These are phyloP conservation scores for Dichetophora obliterata DNA, from an alignment of 2,888 invertebrate genomes.

Conservation along the genomic window DNA sequence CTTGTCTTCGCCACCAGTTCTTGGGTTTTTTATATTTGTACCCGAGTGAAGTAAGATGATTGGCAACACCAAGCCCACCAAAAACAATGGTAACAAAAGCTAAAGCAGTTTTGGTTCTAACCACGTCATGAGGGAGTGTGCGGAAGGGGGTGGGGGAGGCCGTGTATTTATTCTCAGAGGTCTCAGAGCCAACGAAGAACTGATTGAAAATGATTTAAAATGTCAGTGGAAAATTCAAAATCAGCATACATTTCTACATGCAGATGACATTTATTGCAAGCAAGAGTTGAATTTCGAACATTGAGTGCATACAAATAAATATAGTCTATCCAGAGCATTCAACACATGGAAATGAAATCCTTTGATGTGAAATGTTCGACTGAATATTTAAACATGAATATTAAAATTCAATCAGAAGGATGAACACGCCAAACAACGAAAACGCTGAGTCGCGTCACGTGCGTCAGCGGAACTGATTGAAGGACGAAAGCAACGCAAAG, in stretches of 20 bases:
- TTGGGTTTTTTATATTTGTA: background rate
- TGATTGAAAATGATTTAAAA: background rate
- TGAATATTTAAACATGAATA: no score
- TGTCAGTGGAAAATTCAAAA: background rate
- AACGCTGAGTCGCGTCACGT: no score
- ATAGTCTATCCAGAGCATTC: background rate
- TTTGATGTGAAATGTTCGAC: no score
- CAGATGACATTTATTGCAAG: conserved; percentile 3
- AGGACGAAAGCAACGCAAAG: no score
- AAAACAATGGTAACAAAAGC: no score
- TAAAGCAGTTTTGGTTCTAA: background rate
- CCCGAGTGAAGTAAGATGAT: background rate
- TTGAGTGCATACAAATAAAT: conserved; percentile 5
- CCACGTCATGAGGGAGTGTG: background rate
- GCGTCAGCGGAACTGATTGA: no score
- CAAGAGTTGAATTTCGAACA: background rate
- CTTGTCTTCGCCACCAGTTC: background rate
- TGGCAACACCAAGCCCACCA: no score
- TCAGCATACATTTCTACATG: background rate
- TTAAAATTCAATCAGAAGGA: no score
- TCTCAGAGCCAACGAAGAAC: background rate
- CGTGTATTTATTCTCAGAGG: background rate
- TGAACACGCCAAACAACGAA: no score
- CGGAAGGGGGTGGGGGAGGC: no score
- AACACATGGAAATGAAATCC: no score